A percentile compares a stretch with the other conserved stretches of the same genome.
These are phyloP conservation scores for Meloe dianella DNA, from an alignment of 2,888 invertebrate genomes.

Conservation along the genomic window DNA sequence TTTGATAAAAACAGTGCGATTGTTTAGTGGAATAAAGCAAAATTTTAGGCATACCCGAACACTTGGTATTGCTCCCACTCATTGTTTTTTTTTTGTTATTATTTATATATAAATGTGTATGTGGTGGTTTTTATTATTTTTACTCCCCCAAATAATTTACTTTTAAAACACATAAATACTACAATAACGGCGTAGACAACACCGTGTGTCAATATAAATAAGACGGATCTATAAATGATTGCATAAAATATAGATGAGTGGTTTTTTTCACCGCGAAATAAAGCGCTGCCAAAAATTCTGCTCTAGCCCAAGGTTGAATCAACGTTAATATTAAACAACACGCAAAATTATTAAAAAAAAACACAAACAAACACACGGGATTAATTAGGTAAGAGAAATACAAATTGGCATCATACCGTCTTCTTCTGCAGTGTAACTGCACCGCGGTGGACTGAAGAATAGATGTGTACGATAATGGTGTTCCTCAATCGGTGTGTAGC, in stretches of 20 bases:
- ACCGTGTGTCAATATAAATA: slow-evolving; percentile 36
- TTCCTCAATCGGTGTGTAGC: slow-evolving; percentile 74
- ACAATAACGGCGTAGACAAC: slow-evolving; percentile 21
- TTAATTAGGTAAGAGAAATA: no score
- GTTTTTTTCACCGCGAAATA: neutral
- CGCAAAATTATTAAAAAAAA: no score
- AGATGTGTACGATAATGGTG: slow-evolving; percentile 84
- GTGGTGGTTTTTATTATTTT: neutral
- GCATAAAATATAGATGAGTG: slow-evolving; percentile 26
- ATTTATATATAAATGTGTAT: no score
- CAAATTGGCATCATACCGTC: slow-evolving; percentile 54
- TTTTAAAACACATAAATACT: slow-evolving; percentile 28
- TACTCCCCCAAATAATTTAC: neutral
- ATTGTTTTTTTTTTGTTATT: neutral
- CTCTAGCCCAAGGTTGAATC: neutral
- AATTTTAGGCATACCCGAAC: neutral
- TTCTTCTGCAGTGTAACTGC: slow-evolving; percentile 62
- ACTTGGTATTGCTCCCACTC: neutral
- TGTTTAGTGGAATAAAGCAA: neutral
- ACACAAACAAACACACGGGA: no score
- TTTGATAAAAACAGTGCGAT: neutral
- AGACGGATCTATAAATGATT: slow-evolving; percentile 25
- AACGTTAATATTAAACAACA: slow-evolving; percentile 15
- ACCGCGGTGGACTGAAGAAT: slow-evolving; percentile 76
- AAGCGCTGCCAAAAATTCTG: neutral